phyloP scores from a whole-genome alignment of 2,797 vertebrate species.

The Allobates femoralis region DNA sequence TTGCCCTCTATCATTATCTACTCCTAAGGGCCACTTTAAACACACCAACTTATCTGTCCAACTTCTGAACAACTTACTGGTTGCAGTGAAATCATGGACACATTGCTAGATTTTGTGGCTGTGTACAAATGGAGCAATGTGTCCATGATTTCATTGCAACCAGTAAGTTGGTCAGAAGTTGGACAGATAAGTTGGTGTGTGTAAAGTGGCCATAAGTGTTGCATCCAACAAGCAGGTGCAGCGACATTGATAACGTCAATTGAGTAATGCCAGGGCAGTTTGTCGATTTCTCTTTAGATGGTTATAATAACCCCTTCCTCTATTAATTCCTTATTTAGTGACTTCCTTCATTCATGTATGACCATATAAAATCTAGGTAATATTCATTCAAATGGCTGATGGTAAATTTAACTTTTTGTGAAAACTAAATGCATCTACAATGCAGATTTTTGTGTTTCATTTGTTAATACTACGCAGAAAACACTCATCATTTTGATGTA shows the following conservation, averaged over 20 bases:
- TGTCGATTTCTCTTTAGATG: not conserved
- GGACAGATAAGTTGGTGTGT: no score
- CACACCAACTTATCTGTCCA: no score
- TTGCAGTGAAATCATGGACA: no score
- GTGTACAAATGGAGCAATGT: no score
- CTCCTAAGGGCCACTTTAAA: conserved; percentile 30
- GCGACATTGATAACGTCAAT: conserved; percentile 49
- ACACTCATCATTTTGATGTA: no score
- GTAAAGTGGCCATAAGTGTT: no score
- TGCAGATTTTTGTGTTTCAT: no score
- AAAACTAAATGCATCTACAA: not conserved
- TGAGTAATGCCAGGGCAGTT: not conserved
- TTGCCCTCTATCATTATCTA: conserved; percentile 37
- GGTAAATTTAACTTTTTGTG: not conserved
- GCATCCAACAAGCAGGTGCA: conserved; percentile 47
- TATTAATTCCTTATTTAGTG: conserved; percentile 1
- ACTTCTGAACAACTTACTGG: no score
- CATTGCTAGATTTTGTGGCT: no score
- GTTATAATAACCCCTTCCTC: conserved; percentile 11
- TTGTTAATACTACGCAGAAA: no score
- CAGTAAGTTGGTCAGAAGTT: no score
- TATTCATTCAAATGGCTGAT: not conserved
- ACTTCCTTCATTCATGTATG: not conserved
- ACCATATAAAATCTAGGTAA: not conserved
- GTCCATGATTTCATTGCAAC: no score